Evolutionary conservation across 1,140 invertebrate species (phyloP), one percentile per base, ranked within the genome.

Genomic region (Diachasmimorpha longicaudata): DNA sequence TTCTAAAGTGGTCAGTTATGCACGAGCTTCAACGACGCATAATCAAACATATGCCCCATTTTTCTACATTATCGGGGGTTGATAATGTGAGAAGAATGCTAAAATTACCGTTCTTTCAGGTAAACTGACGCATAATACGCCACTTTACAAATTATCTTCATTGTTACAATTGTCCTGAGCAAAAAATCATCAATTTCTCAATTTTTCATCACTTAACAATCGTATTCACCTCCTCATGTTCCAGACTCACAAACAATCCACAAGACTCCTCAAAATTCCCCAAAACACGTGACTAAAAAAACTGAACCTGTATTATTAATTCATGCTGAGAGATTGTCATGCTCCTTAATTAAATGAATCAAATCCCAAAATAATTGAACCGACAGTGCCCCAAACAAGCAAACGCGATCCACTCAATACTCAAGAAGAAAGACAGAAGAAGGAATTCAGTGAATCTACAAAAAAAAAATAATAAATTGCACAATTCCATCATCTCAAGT

Each of bases 371-470:
- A 63, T 25, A 63, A 63, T 11, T 63, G 58, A 63, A 63, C 23
- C 58, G 58, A 63, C 58, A 63, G 58, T 63, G 58, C 23, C 58
- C 58, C 58, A 63, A 63, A 63, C 58, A 63, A 63, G 58, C 58
- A 63, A 58, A 23, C 58, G 23, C 58, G 23, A n/a, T 25, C 13
- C 14, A 63, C 58, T 25, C 58, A 63, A 25, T 63, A 23, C 58
- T 55, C 9, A 55, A 63, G 58, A 63, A 63, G 19, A 63, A 14
- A 63, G 21, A 25, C 58, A 63, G 58, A 63, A 25, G 14, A 19
- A 63, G 58, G 58, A 63, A 63, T 63, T 63, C 58, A 52, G 48
- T 52, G 14, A 52, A 52, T 52, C 48, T 52, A 16, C 48, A 52
- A 16, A 52, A 52, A 42, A 42, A 16, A 52, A 52, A 52, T 52